Conservation (phyloP, 2,797 vertebrate species). For the Microchirus variegatus region DNA sequence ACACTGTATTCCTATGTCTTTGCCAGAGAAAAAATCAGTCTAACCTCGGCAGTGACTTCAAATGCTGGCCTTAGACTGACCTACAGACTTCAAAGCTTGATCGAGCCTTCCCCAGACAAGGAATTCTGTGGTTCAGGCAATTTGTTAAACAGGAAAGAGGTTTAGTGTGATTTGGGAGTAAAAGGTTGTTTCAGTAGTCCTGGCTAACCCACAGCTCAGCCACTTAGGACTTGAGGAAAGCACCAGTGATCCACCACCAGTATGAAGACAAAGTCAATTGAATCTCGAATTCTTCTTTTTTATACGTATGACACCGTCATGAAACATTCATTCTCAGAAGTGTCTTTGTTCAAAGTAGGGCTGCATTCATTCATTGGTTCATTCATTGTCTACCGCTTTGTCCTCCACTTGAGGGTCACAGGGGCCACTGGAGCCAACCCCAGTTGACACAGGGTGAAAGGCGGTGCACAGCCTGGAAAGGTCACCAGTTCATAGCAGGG, state of each 20-base stretch:
- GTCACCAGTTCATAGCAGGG: too few species aligned
- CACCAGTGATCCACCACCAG: conserved; percentile 27
- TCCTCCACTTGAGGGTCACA: too few species aligned
- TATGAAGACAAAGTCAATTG: conserved; percentile 9
- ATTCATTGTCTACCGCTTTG: too few species aligned
- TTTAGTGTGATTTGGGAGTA: conserved; percentile 74
- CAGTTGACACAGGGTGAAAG: too few species aligned
- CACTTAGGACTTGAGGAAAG: conserved; percentile 50
- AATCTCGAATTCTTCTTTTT: too few species aligned
- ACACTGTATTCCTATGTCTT: conserved; percentile 36
- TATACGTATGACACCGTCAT: too few species aligned
- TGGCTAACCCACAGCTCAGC: conserved; percentile 65
- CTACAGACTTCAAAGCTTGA: conserved; percentile 81
- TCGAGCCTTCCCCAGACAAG: conserved; percentile 75
- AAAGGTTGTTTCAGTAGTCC: conserved; percentile 71
- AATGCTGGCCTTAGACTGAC: conserved; percentile 78
- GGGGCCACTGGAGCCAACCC: too few species aligned
- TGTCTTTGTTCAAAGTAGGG: too few species aligned
- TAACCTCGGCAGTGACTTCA: conserved; percentile 69
- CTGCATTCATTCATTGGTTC: too few species aligned
- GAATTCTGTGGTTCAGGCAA: conserved; percentile 74
- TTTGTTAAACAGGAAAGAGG: conserved; percentile 80
- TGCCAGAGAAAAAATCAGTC: conserved; percentile 43
- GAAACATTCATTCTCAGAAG: too few species aligned
- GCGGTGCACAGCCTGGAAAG: too few species aligned